Conservation (phyloP, 2,113 vertebrate species). For the Ovis aries region ARS-UI_Ramb_v3.0 NC_056055.1:112320001-112320500, state of each 20-base stretch:
- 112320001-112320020: not conserved
- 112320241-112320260: not conserved
- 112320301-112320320: not conserved
- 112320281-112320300: not conserved
- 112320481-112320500: not conserved
- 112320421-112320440: not conserved
- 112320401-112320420: not conserved
- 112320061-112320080: not conserved
- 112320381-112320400: not conserved
- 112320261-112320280: not conserved
- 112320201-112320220: not conserved
- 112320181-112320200: not conserved
- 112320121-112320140: not conserved
- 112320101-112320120: not conserved
- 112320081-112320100: not conserved
- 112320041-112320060: conserved; percentile 25
- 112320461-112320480: not conserved
- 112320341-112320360: not conserved
- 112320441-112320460: not conserved
- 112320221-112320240: no score
- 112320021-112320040: not conserved
- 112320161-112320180: not conserved
- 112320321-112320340: not conserved
- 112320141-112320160: not conserved
- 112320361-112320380: not conserved